phyloP scores from a whole-genome alignment of 2,113 vertebrate species.

The Australoheros scitulus region DNA sequence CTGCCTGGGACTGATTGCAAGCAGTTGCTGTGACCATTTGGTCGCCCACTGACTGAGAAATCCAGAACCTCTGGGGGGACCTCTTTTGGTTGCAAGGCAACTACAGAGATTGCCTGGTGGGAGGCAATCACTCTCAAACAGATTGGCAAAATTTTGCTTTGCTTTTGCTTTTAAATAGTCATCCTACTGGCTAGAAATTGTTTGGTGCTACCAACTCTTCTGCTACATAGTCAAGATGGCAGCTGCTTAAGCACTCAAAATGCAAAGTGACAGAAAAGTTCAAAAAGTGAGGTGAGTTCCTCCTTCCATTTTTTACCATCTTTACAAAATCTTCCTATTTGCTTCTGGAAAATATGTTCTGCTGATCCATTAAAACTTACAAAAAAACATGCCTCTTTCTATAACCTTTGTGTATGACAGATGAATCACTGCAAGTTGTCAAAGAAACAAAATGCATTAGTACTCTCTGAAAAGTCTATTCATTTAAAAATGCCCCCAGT shows the following conservation, averaged over 20 bases:
- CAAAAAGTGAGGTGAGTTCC: neutral
- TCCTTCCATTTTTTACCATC: neutral
- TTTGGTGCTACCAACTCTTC: too few species aligned
- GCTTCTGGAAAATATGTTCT: neutral
- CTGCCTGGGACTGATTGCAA: too few species aligned
- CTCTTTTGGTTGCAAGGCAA: too few species aligned
- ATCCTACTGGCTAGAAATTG: too few species aligned
- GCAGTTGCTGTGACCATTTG: too few species aligned
- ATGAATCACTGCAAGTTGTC: slow-evolving; percentile 15
- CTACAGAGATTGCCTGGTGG: too few species aligned
- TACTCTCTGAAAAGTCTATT: neutral
- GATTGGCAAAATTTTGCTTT: too few species aligned
- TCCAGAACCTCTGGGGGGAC: too few species aligned
- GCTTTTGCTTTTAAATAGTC: too few species aligned
- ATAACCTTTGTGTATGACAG: neutral
- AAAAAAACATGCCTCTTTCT: neutral
- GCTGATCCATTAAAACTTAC: neutral
- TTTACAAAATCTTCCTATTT: neutral
- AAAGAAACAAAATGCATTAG: neutral
- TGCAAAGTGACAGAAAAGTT: neutral
- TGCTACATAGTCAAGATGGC: too few species aligned
- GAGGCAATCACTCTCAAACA: too few species aligned
- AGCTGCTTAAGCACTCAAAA: neutral
- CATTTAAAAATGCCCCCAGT: neutral
- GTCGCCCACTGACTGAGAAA: too few species aligned